phyloP scores from a whole-genome alignment of 2,888 invertebrate species.

The Biston stratarius region DNA sequence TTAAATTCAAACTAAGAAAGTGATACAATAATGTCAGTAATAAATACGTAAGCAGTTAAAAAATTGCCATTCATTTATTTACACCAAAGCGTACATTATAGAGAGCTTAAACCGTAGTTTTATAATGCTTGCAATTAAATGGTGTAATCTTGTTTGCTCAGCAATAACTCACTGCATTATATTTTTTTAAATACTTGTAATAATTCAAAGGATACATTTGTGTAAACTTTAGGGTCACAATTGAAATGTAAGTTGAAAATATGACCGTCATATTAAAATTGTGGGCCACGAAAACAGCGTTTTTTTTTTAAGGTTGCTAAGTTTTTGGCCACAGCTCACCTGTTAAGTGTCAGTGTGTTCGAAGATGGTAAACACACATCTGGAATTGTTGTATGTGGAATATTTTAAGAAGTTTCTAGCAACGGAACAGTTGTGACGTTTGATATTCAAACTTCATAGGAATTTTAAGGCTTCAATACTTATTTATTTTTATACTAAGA shows the following conservation, averaged over 20 bases:
- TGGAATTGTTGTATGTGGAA: too few relatives aligned
- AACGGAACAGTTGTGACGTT: too few relatives aligned
- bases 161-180: slow-evolving; percentile 79
- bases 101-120: slow-evolving; percentile 11
- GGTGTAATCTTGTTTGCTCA: slow-evolving; percentile 62
- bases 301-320: too few relatives aligned
- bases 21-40: background rate
- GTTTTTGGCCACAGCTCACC: too few relatives aligned
- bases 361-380: too few relatives aligned
- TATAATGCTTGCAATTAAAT: slow-evolving; percentile 19
- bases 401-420: too few relatives aligned
- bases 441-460: too few relatives aligned
- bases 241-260: slow-evolving; percentile 74
- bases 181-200: slow-evolving; percentile 68
- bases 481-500: too few relatives aligned
- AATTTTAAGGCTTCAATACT: too few relatives aligned
- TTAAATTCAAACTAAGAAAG: background rate
- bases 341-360: too few relatives aligned
- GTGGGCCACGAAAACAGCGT: slow-evolving; percentile 50
- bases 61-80: slow-evolving; percentile 6
- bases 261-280: slow-evolving; percentile 55
- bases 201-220: slow-evolving; percentile 75
- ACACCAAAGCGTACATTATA: slow-evolving; percentile 7
- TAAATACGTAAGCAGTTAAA: background rate
- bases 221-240: slow-evolving; percentile 62